Percentiles rank a stretch among this genome's conserved stretches.
Evolutionary conservation across 2,888 invertebrate genomes (phyloP).

Genomic region (Stenchaetothrips biformis): DNA sequence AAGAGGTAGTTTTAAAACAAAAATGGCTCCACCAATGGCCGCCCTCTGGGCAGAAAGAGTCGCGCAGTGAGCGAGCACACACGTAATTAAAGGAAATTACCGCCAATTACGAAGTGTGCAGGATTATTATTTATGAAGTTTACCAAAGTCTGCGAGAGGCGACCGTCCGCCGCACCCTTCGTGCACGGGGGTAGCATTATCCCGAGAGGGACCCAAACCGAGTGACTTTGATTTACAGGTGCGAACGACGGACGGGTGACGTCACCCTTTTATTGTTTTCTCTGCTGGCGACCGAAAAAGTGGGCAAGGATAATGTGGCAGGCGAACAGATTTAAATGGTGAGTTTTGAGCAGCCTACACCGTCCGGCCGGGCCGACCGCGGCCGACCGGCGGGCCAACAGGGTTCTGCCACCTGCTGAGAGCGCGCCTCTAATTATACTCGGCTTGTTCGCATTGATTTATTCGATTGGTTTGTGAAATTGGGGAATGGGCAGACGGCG

Average conservation of each 20-base stretch:
- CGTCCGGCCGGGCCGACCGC: not conserved
- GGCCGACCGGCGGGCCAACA: not conserved
- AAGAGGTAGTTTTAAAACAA: too few relatives aligned
- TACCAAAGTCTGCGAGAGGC: not conserved
- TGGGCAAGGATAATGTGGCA: not conserved
- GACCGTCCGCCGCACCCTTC: not conserved
- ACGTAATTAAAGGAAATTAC: not conserved
- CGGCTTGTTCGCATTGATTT: conserved; percentile 18
- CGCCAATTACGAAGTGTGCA: not conserved
- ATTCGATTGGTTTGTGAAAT: conserved; percentile 13
- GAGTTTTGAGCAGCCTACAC: conserved; percentile 6
- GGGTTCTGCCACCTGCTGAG: not conserved
- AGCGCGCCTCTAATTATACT: conserved; percentile 18
- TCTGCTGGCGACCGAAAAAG: not conserved
- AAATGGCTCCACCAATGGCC: too few relatives aligned
- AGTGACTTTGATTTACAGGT: not conserved
- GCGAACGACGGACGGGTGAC: not conserved
- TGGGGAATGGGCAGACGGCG: not conserved
- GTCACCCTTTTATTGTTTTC: not conserved
- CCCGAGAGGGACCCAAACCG: too few relatives aligned
- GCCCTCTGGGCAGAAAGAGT: too few relatives aligned
- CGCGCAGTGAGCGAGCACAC: not conserved
- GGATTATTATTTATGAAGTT: conserved; percentile 14
- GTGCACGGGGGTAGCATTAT: not conserved
- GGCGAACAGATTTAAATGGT: not conserved